These are phyloP conservation scores for Ammospiza nelsoni DNA, from an alignment of 2,113 vertebrate genomes.

Conservation along the genomic window DNA sequence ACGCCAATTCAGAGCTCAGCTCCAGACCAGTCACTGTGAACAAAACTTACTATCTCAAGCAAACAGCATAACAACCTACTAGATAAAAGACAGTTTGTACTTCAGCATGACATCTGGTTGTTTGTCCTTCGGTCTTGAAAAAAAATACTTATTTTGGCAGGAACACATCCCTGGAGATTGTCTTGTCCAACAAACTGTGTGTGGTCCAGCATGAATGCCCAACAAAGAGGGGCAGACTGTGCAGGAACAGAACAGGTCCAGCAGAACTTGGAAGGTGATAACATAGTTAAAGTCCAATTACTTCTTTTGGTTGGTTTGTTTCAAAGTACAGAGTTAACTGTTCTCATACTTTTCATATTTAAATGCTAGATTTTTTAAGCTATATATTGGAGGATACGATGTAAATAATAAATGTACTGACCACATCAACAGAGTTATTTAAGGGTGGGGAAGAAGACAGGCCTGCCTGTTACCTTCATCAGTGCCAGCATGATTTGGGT, in stretches of 20 bases:
- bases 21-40: background rate
- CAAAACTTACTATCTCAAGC: background rate
- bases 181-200: background rate
- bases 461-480: background rate
- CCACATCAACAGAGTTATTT: background rate
- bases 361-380: background rate
- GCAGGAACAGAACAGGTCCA: background rate
- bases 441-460: background rate
- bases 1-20: background rate
- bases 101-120: too few relatives aligned
- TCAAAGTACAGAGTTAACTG: background rate
- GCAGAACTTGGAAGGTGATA: background rate
- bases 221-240: background rate
- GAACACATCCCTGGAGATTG: background rate
- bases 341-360: background rate
- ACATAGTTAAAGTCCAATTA: background rate
- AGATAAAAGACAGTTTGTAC: too few relatives aligned
- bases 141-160: background rate
- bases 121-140: background rate
- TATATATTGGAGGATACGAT: fast-evolving
- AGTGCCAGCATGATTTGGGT: fast-evolving
- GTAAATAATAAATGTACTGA: background rate
- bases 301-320: background rate
- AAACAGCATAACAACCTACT: background rate
- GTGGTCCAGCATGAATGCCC: background rate